Percentiles rank a stretch among this genome's conserved stretches.
Evolutionary conservation across 2,797 vertebrate species (phyloP).

Genomic region (Oryzias sinensis): DNA sequence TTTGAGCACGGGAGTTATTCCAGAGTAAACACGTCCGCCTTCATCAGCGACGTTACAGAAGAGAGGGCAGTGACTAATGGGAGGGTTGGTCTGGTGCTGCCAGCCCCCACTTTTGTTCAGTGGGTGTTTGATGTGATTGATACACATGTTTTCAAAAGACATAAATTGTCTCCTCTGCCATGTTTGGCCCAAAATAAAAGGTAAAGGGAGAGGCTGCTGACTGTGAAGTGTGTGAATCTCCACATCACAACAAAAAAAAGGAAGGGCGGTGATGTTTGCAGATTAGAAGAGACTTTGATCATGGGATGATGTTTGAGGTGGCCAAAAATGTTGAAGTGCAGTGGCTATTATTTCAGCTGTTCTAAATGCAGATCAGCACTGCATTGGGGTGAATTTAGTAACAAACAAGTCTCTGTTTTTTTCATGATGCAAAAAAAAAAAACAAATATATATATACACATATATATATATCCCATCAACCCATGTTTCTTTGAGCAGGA

Average conservation of each 20-base stretch:
- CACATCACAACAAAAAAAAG: conserved; percentile 60
- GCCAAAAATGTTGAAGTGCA: conserved; percentile 51
- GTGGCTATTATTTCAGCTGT: conserved; percentile 5
- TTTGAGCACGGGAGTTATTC: conserved; percentile 61
- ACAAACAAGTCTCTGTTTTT: background rate
- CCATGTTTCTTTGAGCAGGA: no score
- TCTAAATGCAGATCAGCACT: conserved; percentile 3
- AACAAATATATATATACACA: no score
- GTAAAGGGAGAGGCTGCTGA: conserved; percentile 50
- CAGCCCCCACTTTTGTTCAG: conserved; percentile 73
- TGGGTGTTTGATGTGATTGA: conserved; percentile 74
- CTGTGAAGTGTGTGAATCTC: conserved; percentile 58
- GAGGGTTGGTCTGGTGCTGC: conserved; percentile 73
- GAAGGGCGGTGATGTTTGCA: conserved; percentile 49
- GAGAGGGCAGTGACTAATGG: conserved; percentile 74
- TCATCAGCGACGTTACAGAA: conserved; percentile 48
- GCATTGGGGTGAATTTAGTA: background rate
- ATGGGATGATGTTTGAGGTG: conserved; percentile 45
- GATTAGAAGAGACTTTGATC: conserved; percentile 55
- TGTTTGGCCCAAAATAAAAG: conserved; percentile 79
- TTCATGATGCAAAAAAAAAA: no score
- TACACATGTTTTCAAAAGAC: conserved; percentile 68
- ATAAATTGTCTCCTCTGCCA: conserved; percentile 72
- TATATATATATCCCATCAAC: no score
- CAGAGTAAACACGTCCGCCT: conserved; percentile 69